A percentile compares a stretch with the other conserved stretches of the same genome.
Conservation (phyloP, 2,888 invertebrate species). For the Ferrisia virgata region DNA sequence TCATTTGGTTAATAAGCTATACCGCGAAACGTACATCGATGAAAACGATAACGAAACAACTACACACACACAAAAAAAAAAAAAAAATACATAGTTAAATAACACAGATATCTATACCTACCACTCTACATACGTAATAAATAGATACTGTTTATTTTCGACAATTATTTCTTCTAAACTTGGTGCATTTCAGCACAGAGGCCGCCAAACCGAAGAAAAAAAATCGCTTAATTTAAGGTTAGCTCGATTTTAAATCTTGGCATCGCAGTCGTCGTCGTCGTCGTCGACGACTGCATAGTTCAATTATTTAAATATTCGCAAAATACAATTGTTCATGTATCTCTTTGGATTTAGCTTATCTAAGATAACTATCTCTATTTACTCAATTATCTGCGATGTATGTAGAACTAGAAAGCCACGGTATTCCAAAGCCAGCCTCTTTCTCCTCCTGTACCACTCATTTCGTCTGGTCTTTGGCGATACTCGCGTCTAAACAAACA, state of each 20-base stretch:
- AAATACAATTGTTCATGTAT: slow-evolving; percentile 38
- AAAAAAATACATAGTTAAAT: background rate
- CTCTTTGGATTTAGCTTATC: background rate
- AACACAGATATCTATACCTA: background rate
- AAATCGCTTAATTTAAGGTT: slow-evolving; percentile 1
- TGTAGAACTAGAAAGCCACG: background rate
- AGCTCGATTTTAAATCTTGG: background rate
- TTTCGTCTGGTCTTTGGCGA: background rate
- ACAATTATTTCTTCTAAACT: no score
- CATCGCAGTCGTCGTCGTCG: no score
- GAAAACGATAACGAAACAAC: slow-evolving; percentile 4
- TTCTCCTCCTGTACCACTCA: background rate
- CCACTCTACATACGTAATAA: background rate
- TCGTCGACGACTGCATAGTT: no score
- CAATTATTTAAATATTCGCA: background rate
- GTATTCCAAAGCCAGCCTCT: background rate
- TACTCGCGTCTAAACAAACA: background rate
- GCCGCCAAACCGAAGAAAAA: background rate
- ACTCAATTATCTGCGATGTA: slow-evolving; percentile 34
- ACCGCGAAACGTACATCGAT: slow-evolving; percentile 13
- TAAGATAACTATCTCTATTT: slow-evolving; percentile 32
- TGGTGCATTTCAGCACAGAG: no score
- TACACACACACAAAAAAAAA: background rate
- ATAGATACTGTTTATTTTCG: background rate
- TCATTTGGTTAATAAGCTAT: slow-evolving; percentile 18